A percentile compares a stretch with the other conserved stretches of the same genome.
Evolutionary conservation across 2,113 vertebrate species (phyloP).

Genomic region (Phainopepla nitens): DNA sequence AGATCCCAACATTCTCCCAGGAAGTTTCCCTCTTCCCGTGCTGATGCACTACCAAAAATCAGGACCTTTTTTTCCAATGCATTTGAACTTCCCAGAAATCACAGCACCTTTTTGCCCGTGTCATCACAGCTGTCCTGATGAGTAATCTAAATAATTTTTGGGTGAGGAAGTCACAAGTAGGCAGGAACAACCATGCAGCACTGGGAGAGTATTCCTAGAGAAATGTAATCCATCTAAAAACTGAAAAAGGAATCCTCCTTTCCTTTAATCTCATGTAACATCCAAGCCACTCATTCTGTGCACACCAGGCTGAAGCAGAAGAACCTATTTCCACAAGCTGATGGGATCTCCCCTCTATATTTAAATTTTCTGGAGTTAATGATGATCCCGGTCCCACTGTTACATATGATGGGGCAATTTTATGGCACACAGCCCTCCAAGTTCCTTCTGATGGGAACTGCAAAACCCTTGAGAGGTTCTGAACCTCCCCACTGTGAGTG

Average conservation of each 20-base stretch:
- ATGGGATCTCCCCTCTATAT: background rate
- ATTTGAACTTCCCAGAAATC: background rate
- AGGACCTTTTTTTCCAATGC: background rate
- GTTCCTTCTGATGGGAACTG: background rate
- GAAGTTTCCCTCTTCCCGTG: background rate
- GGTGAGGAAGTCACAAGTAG: background rate
- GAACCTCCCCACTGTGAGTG: background rate
- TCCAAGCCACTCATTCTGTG: background rate
- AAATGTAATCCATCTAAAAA: background rate
- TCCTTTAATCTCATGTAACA: rapidly evolving
- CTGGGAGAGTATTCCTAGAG: background rate
- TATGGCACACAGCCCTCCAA: background rate
- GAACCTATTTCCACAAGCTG: background rate
- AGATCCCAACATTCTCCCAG: background rate
- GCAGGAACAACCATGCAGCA: background rate
- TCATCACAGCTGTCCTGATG: background rate
- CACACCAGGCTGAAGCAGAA: background rate
- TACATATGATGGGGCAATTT: background rate
- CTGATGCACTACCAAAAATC: background rate
- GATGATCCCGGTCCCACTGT: background rate
- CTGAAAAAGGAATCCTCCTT: background rate
- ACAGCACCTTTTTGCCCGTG: background rate
- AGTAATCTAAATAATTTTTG: background rate
- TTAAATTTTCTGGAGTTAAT: background rate
- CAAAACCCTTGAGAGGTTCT: background rate